phyloP scores from a whole-genome alignment of 2,888 invertebrate species.

The Platyscelio sp. region DNA sequence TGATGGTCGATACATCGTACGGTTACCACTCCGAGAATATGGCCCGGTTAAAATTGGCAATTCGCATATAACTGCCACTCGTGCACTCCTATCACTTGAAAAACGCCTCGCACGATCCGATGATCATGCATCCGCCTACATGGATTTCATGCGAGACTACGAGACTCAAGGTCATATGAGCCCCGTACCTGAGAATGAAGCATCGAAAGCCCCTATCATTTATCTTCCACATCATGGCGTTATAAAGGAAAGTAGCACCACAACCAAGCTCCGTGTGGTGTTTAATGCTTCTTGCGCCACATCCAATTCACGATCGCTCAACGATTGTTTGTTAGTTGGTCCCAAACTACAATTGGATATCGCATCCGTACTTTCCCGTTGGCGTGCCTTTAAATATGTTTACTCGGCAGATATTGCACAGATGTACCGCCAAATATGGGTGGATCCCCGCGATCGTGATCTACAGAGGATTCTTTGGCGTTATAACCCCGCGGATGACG shows the following conservation, averaged over 20 bases:
- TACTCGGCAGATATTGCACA: constrained; percentile 33
- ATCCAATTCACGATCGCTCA: not conserved
- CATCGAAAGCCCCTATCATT: not conserved
- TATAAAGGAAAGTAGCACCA: constrained; percentile 7
- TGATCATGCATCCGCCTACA: constrained; percentile 10
- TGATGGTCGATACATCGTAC: constrained; percentile 10
- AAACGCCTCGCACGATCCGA: not conserved
- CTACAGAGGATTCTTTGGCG: constrained; percentile 28
- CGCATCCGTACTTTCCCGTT: not conserved
- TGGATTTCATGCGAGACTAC: constrained; percentile 45
- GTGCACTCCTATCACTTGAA: not conserved
- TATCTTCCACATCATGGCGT: constrained; percentile 34
- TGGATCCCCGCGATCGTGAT: constrained; percentile 1
- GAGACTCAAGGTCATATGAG: constrained; percentile 34
- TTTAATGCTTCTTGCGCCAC: constrained; percentile 19
- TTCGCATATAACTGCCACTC: not conserved
- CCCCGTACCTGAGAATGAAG: not conserved
- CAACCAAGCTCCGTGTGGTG: constrained; percentile 15
- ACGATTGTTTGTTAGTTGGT: not conserved
- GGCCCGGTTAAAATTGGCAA: not conserved
- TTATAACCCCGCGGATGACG: not conserved
- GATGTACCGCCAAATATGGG: constrained; percentile 31
- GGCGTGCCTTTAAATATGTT: constrained; percentile 8
- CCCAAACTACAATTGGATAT: constrained; percentile 16
- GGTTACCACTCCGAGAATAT: not conserved